Percentiles rank a stretch among this genome's conserved stretches.
Conservation (phyloP, 1,140 invertebrate species). For the Procambarus clarkii region DNA sequence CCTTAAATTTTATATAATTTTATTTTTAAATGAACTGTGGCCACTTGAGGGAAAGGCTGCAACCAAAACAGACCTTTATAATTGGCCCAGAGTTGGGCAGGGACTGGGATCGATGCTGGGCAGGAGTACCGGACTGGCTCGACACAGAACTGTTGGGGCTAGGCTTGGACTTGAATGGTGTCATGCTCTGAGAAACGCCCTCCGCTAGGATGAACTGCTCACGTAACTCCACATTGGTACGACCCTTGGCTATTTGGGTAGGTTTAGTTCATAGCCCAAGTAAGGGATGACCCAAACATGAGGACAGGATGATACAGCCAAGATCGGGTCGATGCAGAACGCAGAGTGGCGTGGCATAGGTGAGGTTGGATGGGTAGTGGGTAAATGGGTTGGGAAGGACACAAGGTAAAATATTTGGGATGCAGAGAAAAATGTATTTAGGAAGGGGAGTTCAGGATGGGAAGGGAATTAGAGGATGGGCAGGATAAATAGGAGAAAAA, state of each 20-base stretch:
- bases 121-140: slow-evolving; percentile 79
- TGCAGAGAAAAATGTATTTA: not conserved
- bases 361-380: slow-evolving; percentile 36
- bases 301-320: slow-evolving; percentile 36
- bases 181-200: slow-evolving; percentile 97
- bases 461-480: slow-evolving; percentile 44
- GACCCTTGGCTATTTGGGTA: slow-evolving; percentile 90
- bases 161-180: slow-evolving; percentile 88
- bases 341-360: slow-evolving; percentile 39
- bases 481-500: slow-evolving; percentile 66
- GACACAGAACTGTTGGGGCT: slow-evolving; percentile 83
- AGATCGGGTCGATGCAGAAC: slow-evolving; percentile 45
- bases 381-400: slow-evolving; percentile 33
- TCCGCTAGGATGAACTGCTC: slow-evolving; percentile 99
- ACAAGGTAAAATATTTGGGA: slow-evolving; percentile 11
- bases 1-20: not conserved
- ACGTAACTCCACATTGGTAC: slow-evolving; percentile 98
- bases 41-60: slow-evolving; percentile 42
- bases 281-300: slow-evolving; percentile 24
- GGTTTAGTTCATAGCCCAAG: slow-evolving; percentile 37
- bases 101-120: slow-evolving; percentile 77
- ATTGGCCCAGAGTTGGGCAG: slow-evolving; percentile 87
- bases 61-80: slow-evolving; percentile 86
- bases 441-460: slow-evolving; percentile 30
- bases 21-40: slow-evolving; percentile 22